Evolutionary conservation across 2,113 vertebrate species (phyloP).

Genomic region (Rhinolophus ferrumequinum): DNA sequence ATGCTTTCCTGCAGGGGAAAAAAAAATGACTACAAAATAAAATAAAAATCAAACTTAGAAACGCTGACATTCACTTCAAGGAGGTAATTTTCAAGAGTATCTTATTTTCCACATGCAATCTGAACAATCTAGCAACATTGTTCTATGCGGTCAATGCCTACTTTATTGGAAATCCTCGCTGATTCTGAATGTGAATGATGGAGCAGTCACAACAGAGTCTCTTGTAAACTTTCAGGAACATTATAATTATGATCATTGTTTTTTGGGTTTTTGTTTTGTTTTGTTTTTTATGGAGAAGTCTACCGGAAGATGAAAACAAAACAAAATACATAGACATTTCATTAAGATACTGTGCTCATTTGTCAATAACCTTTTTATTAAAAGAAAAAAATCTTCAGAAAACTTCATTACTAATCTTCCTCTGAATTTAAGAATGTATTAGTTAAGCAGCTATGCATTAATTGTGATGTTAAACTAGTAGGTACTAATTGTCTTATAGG

Average conservation of each 20-base stretch:
- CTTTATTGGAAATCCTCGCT: constrained; percentile 7
- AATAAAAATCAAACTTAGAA: constrained; percentile 74
- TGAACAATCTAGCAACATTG: constrained; percentile 55
- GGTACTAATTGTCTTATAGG: not conserved
- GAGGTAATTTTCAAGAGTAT: constrained; percentile 61
- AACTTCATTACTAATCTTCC: not conserved
- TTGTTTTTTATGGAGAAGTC: not conserved
- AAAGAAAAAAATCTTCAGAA: not conserved
- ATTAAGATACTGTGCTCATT: not conserved
- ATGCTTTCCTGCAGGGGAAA: constrained; percentile 43
- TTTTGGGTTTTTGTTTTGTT: no score
- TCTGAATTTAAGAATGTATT: not conserved
- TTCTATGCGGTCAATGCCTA: not conserved
- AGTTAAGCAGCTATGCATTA: not conserved
- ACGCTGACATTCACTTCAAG: constrained; percentile 65
- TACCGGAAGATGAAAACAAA: not conserved
- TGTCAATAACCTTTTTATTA: not conserved
- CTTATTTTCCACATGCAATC: constrained; percentile 37
- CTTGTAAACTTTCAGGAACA: not conserved
- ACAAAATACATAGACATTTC: not conserved
- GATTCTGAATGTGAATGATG: constrained; percentile 22
- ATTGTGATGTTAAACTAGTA: not conserved
- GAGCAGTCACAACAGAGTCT: not conserved
- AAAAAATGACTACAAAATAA: constrained; percentile 45
- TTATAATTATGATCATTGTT: not conserved